Percentiles rank a stretch among this genome's conserved stretches.
Evolutionary conservation across 1,140 invertebrate genomes (phyloP).

Genomic region (Homarus americanus): DNA sequence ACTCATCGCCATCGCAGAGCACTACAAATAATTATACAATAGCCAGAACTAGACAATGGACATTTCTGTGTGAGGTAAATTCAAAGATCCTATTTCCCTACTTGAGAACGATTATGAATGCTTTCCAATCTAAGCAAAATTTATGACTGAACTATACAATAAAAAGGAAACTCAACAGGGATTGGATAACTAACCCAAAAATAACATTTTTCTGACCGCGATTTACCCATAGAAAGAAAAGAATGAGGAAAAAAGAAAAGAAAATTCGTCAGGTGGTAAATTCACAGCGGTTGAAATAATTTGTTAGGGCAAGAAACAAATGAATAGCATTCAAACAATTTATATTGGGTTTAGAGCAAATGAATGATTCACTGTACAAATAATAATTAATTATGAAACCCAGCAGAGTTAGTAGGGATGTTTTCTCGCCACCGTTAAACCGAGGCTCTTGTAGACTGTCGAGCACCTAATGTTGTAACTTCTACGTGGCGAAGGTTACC

Average conservation of each 20-base stretch:
- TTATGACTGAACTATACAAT: slow-evolving; percentile 39
- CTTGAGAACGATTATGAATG: neutral
- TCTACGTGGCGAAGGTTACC: slow-evolving; percentile 51
- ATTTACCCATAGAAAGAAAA: slow-evolving; percentile 35
- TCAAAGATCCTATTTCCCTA: neutral
- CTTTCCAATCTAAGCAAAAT: slow-evolving; percentile 28
- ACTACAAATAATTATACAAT: slow-evolving; percentile 31
- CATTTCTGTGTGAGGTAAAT: slow-evolving; percentile 4
- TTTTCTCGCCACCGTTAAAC: neutral
- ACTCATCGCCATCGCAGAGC: neutral
- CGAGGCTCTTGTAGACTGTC: slow-evolving; percentile 21
- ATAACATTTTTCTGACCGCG: slow-evolving; percentile 16
- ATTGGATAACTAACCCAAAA: slow-evolving; percentile 46
- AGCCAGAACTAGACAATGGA: slow-evolving; percentile 11
- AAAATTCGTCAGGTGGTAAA: slow-evolving; percentile 2
- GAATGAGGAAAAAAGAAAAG: no score
- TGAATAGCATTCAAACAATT: slow-evolving; percentile 12
- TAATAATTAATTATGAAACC: neutral
- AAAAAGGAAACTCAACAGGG: slow-evolving; percentile 40
- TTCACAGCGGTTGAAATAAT: slow-evolving; percentile 13
- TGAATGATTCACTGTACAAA: slow-evolving; percentile 45
- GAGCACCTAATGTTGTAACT: neutral
- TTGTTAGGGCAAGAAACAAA: slow-evolving; percentile 28
- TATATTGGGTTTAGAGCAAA: neutral
- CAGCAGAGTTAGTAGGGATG: neutral